Conservation (phyloP, 2,888 invertebrate species). For the Mythimna loreyi region DNA sequence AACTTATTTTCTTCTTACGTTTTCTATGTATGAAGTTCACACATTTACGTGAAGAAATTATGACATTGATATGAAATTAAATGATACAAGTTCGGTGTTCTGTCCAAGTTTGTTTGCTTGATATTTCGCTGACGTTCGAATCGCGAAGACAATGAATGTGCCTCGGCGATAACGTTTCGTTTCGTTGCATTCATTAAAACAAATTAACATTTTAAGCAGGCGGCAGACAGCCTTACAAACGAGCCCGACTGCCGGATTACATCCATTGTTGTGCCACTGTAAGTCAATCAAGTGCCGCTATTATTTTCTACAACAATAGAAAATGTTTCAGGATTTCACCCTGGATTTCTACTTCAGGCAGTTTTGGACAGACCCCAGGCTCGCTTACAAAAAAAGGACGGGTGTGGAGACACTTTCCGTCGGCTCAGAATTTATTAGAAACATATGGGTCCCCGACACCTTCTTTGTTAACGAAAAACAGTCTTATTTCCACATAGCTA, state of each 20-base stretch:
- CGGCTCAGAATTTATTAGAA: constrained; percentile 98
- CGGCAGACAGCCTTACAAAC: constrained; percentile 41
- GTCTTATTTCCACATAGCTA: constrained; percentile 99
- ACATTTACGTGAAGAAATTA: not conserved
- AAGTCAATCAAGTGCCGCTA: constrained; percentile 51
- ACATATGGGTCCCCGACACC: constrained; percentile 99
- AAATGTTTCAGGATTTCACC: constrained; percentile 95
- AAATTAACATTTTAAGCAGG: constrained; percentile 51
- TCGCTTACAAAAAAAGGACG: constrained; percentile 96
- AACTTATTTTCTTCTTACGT: not conserved
- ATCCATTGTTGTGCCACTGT: constrained; percentile 58
- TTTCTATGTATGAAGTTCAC: not conserved
- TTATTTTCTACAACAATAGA: constrained; percentile 53
- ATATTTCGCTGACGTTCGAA: constrained; percentile 36
- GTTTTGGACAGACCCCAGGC: constrained; percentile 99
- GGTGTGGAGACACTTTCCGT: constrained; percentile 97
- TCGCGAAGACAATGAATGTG: constrained; percentile 56
- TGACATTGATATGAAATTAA: not conserved
- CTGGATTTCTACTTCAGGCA: constrained; percentile 99
- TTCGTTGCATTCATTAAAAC: constrained; percentile 48
- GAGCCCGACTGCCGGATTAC: constrained; percentile 48
- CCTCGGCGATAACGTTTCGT: constrained; percentile 44
- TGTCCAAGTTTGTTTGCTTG: constrained; percentile 43
- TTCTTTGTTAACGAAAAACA: constrained; percentile 99
- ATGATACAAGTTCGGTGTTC: constrained; percentile 3